Evolutionary conservation across 2,888 invertebrate species (phyloP).

Genomic region (Nymphalis polychloros): DNA sequence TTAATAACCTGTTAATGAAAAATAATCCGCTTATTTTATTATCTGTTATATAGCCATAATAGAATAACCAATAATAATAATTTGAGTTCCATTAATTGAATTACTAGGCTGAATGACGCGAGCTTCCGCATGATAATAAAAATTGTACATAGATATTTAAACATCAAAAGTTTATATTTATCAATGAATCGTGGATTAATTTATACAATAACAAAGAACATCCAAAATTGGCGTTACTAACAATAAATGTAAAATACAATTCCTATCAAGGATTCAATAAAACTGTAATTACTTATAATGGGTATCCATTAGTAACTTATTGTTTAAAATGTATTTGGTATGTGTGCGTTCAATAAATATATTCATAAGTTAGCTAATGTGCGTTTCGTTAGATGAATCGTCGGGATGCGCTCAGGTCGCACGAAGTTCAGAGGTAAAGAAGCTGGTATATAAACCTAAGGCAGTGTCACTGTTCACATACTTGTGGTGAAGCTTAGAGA

Average conservation of each 20-base stretch:
- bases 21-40: too few relatives aligned
- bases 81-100: not conserved
- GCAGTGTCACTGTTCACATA: constrained; percentile 75
- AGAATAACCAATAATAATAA: too few relatives aligned
- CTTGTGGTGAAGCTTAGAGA: constrained; percentile 60
- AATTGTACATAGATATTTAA: too few relatives aligned
- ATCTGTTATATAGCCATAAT: too few relatives aligned
- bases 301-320: constrained; percentile 34
- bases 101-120: not conserved
- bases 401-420: constrained; percentile 69
- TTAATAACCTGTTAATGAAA: too few relatives aligned
- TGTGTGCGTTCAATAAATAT: constrained; percentile 36
- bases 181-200: not conserved
- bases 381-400: constrained; percentile 51
- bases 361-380: constrained; percentile 32
- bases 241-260: constrained; percentile 18
- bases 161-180: too few relatives aligned
- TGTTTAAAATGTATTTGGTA: constrained; percentile 33
- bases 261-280: constrained; percentile 29
- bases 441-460: constrained; percentile 74
- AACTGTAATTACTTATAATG: constrained; percentile 38
- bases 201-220: constrained; percentile 3
- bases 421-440: constrained; percentile 80
- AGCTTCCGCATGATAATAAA: not conserved
- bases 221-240: not conserved